Conservation (phyloP, 2,113 vertebrate genomes). For the Equus przewalskii region DNA sequence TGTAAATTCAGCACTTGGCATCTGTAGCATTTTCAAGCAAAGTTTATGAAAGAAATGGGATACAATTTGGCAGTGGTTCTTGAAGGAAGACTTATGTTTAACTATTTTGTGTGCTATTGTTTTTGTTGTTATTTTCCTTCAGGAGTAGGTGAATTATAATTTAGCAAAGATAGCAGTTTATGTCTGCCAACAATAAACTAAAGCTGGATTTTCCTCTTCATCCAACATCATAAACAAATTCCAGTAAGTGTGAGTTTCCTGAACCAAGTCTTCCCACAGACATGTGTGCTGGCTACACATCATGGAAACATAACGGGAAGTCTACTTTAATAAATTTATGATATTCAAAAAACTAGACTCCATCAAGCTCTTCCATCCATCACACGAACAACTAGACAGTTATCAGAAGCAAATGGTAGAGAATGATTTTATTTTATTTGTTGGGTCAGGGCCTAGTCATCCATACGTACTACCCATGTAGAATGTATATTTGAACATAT, state of each 20-base stretch:
- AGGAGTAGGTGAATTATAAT: background rate
- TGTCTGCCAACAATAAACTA: background rate
- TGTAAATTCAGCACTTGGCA: slow-evolving; percentile 58
- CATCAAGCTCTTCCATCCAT: background rate
- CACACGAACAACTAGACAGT: background rate
- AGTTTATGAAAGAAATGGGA: slow-evolving; percentile 38
- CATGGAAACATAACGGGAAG: background rate
- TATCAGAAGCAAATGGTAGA: background rate
- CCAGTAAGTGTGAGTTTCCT: background rate
- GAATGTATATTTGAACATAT: background rate
- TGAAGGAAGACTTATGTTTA: slow-evolving; percentile 17
- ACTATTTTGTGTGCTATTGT: background rate
- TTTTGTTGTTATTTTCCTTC: background rate
- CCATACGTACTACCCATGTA: background rate
- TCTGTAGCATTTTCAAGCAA: slow-evolving; percentile 49
- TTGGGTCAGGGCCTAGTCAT: background rate
- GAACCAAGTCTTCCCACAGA: background rate
- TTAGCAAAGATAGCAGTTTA: background rate
- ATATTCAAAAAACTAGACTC: background rate
- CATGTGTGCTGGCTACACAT: background rate
- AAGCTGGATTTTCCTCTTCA: background rate
- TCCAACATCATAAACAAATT: background rate
- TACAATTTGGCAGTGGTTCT: slow-evolving; percentile 13
- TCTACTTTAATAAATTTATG: background rate
- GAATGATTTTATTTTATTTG: background rate